Base-by-base conservation (phyloP, 2,888 invertebrate genomes). In the Asteroscopus sphinx region DNA sequence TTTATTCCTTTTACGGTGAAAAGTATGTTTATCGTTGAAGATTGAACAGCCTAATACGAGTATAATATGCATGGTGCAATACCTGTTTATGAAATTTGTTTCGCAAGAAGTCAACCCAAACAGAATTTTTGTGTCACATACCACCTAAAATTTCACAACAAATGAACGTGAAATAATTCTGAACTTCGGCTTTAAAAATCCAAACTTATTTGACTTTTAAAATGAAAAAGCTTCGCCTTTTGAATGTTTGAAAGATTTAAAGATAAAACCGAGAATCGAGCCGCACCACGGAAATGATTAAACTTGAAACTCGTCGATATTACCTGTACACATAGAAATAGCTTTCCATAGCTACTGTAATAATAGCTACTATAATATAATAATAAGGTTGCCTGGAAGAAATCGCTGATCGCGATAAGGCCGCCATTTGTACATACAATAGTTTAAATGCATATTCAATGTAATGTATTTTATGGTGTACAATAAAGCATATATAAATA, bases 151-250 rank as follows among this genome's bases (percentile, higher is more conserved):
- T 26, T 42, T 11, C 21, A 33, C 0, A 21, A 6, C 17, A 11
- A 37, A 63, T 15, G 5, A 21, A 7, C n/a, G 9, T 13, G 8
- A 13, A 28, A 15, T 17, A 12, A 36, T 35, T 25, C 8, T 35
- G 0, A 6, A 8, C 8, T 9, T 9, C 2, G 2, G 2, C 25
- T 21, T 35, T 17, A 16, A 44, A 35, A 5, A n/a, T 13, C 8
- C 13, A 1, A 33, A 40, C 3, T 28, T 13, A 58, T 44, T 35
- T 40, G 1, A 40, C 3, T 48, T 59, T 40, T 12, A 36, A 44
- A 40, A 54, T 30, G 8, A 33, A 4, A 40, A 39, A 44, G 28
- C 15, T 42, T n/a, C 6, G 4, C 12, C 15, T 45, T 13, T 28
- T 9, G 0, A 55, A 44, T 35, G 16, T 53, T 40, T 6, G 0